phyloP scores from a whole-genome alignment of 64 coral and sea anemone genomes.

The Hydrozoanthus tunicans region DNA sequence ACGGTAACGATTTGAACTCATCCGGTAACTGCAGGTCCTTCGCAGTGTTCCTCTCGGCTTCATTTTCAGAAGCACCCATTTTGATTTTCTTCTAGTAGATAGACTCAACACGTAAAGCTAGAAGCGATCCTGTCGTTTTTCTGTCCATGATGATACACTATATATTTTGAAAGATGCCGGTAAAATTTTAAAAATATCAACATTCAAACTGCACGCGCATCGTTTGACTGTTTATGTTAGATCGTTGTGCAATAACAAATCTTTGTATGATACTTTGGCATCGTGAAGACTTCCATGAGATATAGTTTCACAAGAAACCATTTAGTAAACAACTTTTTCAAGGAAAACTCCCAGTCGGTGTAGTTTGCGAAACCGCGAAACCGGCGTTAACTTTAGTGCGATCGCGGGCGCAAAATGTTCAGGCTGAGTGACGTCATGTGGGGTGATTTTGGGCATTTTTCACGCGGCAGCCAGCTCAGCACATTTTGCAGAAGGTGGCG shows the following conservation, averaged over 20 bases:
- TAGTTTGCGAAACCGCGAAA: background rate
- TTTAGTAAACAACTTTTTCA: background rate
- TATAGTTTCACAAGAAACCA: too few relatives aligned
- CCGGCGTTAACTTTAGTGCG: background rate
- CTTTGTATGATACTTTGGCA: background rate
- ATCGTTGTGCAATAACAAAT: background rate
- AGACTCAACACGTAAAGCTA: background rate
- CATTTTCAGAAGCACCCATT: background rate
- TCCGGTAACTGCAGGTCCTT: conserved; percentile 2
- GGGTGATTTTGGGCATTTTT: background rate
- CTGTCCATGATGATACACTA: background rate
- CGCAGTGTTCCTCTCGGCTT: background rate
- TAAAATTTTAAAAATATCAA: background rate
- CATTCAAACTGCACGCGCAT: background rate
- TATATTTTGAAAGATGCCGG: conserved; percentile 37
- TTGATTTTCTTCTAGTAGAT: background rate
- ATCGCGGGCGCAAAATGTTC: conserved; percentile 7
- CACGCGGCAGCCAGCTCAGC: too few relatives aligned
- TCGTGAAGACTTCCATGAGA: background rate
- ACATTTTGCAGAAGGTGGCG: background rate
- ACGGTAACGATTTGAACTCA: conserved; percentile 64
- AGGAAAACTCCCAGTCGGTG: background rate
- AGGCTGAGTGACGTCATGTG: background rate
- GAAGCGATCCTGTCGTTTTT: background rate
- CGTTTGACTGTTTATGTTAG: background rate